A percentile compares a stretch with the other conserved stretches of the same genome.
These are phyloP conservation scores for Idris sp. DNA, from an alignment of 1,140 invertebrate species.

Conservation along the genomic window DNA sequence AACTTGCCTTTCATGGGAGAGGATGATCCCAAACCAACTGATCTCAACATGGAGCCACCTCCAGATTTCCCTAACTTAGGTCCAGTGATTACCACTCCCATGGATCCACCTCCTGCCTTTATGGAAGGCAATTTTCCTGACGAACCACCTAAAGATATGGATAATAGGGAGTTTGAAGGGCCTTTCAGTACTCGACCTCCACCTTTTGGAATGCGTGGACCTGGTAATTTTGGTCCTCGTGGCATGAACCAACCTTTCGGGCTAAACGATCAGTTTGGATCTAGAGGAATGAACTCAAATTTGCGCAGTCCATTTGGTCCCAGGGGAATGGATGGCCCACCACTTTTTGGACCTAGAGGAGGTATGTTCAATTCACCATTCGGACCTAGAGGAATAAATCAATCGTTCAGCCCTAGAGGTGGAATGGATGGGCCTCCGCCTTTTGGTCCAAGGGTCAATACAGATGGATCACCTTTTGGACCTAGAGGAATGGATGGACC, in stretches of 20 bases:
- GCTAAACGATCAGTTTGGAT: slow-evolving; percentile 26
- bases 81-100: slow-evolving; percentile 54
- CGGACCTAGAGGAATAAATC: slow-evolving; percentile 14
- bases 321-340: slow-evolving; percentile 42
- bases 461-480: slow-evolving; percentile 21
- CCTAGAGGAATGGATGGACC: slow-evolving; percentile 22
- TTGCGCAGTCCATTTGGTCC: slow-evolving; percentile 65
- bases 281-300: slow-evolving; percentile 50
- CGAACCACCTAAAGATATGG: slow-evolving; percentile 12
- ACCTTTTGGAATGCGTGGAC: slow-evolving; percentile 34
- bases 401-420: slow-evolving; percentile 17
- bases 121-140: slow-evolving; percentile 31
- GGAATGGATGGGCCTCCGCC: slow-evolving; percentile 5
- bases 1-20: slow-evolving; percentile 74
- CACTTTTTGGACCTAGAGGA: slow-evolving; percentile 41
- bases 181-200: slow-evolving; percentile 25
- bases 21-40: slow-evolving; percentile 73
- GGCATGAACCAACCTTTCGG: slow-evolving; percentile 27
- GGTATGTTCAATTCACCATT: slow-evolving; percentile 5
- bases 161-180: slow-evolving; percentile 11
- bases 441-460: slow-evolving; percentile 20
- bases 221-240: slow-evolving; percentile 38
- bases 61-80: slow-evolving; percentile 73
- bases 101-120: slow-evolving; percentile 39
- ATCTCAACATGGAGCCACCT: slow-evolving; percentile 74